Conservation (phyloP, 1,140 invertebrate species). For the Tetranychus urticae region DNA sequence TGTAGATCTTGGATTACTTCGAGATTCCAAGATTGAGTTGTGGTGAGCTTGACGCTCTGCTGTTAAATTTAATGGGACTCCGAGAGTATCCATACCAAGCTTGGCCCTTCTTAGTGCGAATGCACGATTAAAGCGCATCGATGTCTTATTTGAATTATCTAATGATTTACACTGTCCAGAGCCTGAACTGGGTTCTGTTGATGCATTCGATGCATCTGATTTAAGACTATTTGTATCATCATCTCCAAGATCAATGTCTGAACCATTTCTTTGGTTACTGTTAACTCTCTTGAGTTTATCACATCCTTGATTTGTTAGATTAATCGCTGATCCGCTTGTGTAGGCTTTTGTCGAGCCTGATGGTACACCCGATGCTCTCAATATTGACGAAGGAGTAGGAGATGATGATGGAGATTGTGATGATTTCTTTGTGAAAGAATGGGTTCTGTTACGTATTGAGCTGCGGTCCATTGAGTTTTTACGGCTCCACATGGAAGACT, state of each 20-base stretch:
- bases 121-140: conserved; percentile 23
- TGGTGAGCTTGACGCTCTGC: conserved; percentile 2
- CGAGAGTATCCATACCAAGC: conserved; percentile 16
- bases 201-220: not conserved
- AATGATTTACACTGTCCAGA: not conserved
- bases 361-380: too few species aligned
- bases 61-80: not conserved
- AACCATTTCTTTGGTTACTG: not conserved
- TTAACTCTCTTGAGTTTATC: too few species aligned
- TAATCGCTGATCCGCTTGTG: too few species aligned
- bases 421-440: too few species aligned
- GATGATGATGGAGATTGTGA: too few species aligned
- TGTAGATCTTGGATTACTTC: not conserved
- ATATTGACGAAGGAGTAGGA: too few species aligned
- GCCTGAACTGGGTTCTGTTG: too few species aligned
- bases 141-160: not conserved
- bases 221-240: not conserved
- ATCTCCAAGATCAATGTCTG: not conserved
- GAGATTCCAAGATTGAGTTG: not conserved
- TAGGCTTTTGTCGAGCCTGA: too few species aligned
- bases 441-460: too few species aligned
- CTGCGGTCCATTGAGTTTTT: too few species aligned
- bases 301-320: too few species aligned
- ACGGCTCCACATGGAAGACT: too few species aligned
- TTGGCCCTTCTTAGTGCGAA: conserved; percentile 23